Evolutionary conservation across 2,113 vertebrate genomes (phyloP).

Genomic region (Atherinomorus stipes): DNA sequence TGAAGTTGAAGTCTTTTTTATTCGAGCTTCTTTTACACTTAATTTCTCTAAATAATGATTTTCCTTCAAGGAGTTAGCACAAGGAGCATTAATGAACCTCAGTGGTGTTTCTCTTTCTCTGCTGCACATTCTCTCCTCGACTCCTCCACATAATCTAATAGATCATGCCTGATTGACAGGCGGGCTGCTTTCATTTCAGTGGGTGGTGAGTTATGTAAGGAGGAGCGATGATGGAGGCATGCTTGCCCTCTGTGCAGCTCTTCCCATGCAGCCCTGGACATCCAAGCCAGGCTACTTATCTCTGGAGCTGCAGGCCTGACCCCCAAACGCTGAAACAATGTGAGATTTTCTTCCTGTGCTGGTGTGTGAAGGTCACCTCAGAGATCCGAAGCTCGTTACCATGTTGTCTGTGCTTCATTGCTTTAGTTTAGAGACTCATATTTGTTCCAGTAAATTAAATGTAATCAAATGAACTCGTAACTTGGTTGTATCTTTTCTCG

Average conservation of each 20-base stretch:
- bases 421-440: too few species aligned
- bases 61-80: slow-evolving; percentile 14
- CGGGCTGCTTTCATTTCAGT: slow-evolving; percentile 53
- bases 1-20: background rate
- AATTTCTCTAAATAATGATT: slow-evolving; percentile 10
- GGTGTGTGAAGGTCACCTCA: too few species aligned
- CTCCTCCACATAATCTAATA: slow-evolving; percentile 57
- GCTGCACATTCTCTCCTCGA: slow-evolving; percentile 27
- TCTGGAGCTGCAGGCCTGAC: too few species aligned
- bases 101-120: slow-evolving; percentile 1
- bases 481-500: too few species aligned
- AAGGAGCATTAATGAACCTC: slow-evolving; percentile 35
- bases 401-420: too few species aligned
- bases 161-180: slow-evolving; percentile 37
- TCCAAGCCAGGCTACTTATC: background rate
- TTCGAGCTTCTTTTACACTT: slow-evolving; percentile 1
- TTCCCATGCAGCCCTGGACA: slow-evolving; percentile 20
- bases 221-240: slow-evolving; percentile 39
- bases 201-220: slow-evolving; percentile 53
- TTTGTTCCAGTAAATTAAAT: too few species aligned
- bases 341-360: too few species aligned
- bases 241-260: slow-evolving; percentile 32
- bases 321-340: too few species aligned
- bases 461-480: too few species aligned
- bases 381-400: too few species aligned